Evolutionary conservation across 2,888 invertebrate species (phyloP), one percentile per base, ranked within the genome.

Genomic region (Tetragonula carbonaria): DNA sequence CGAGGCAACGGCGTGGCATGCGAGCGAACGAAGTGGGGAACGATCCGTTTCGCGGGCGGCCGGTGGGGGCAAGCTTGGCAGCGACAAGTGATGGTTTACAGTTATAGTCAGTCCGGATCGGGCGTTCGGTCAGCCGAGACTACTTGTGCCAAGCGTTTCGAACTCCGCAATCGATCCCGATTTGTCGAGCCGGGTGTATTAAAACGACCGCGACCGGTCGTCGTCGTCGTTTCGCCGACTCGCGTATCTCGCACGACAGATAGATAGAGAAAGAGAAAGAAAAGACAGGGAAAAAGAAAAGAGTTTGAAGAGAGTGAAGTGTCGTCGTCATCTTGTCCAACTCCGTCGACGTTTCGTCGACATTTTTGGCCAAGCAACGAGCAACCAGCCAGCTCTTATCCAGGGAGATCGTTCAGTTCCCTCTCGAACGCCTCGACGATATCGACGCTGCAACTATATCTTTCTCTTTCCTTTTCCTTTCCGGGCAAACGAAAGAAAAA

Each of bases 21-120:
- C 67, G 65, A 63, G 59, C 16, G 57, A 5, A 23, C 23, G 33
- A 59, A 53, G 85, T 76, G 78, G 85, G 80, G 78, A 23, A 16
- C 72, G 85, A 75, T 85, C 85, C 84, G 79, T 79, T 84, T 70
- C 70, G 83, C 70, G 16, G 33, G 2, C 14, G 0, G 1, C 33
- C n/a, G 81, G 75, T 87, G 86, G 88, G 91, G 87, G 82, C 78
- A 86, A 84, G 89, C 91, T 90, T 90, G 90, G 88, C 93, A 92
- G 92, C 94, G 93, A 93, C 94, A 94, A 94, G 94, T 94, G 94
- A 94, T 93, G 93, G 93, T 94, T 94, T 94, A 94, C 94, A 94
- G 94, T 94, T 94, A 94, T 94, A 94, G 94, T 94, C 94, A 94
- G 94, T 94, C 94, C 94, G 94, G 93, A 94, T 93, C 94, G 94